Evolutionary conservation across 2,113 vertebrate genomes (phyloP).

Genomic region (Cyphomyrus discorhynchus): DNA sequence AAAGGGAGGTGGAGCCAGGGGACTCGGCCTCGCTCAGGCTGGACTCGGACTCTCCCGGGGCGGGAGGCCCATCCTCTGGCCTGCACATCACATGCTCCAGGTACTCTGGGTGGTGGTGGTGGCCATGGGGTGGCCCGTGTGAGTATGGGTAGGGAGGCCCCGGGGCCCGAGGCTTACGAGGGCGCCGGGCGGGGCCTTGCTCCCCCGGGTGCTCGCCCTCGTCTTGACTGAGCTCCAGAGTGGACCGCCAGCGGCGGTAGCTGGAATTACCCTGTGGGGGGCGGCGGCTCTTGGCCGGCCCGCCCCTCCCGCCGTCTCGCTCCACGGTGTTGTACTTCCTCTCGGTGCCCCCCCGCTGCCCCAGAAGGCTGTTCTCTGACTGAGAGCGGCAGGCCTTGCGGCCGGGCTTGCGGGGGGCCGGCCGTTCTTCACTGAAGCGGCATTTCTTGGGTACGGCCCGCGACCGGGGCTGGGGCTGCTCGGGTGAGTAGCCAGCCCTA

Average conservation of each 20-base stretch:
- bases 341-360: conserved; percentile 51
- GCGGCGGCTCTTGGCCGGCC: conserved; percentile 48
- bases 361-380: conserved; percentile 72
- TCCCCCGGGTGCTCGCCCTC: conserved; percentile 45
- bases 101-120: conserved; percentile 43
- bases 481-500: conserved; percentile 41
- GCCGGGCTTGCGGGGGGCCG: conserved; percentile 49
- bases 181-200: conserved; percentile 35
- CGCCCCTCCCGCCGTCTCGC: conserved; percentile 49
- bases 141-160: conserved; percentile 37
- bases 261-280: conserved; percentile 44
- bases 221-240: conserved; percentile 69
- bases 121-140: conserved; percentile 33
- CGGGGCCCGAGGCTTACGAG: conserved; percentile 44
- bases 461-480: conserved; percentile 38
- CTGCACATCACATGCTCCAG: conserved; percentile 49
- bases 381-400: conserved; percentile 70
- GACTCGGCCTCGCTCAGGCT: conserved; percentile 69
- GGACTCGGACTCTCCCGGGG: conserved; percentile 58
- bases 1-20: conserved; percentile 65
- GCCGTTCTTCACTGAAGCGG: conserved; percentile 54
- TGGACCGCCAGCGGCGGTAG: conserved; percentile 70
- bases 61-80: conserved; percentile 39
- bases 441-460: conserved; percentile 57
- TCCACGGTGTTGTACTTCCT: conserved; percentile 66